Conservation (phyloP, 2,113 vertebrate genomes). For the Anser brachyrhynchus region DNA sequence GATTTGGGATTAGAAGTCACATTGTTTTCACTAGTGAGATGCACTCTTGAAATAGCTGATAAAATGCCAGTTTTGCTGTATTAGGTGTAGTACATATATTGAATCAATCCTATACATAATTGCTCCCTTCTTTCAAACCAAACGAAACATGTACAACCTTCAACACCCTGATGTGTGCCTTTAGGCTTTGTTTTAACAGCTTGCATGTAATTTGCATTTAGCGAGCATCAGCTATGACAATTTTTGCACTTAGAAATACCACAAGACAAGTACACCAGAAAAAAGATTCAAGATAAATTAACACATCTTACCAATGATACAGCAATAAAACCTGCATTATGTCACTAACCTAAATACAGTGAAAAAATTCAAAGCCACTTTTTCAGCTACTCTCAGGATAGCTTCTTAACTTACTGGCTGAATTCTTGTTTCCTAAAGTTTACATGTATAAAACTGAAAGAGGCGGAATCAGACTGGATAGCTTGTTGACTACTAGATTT, state of each 20-base stretch:
- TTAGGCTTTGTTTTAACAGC: constrained; percentile 29
- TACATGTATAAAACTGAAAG: neutral
- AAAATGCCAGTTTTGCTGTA: neutral
- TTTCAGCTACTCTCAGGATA: neutral
- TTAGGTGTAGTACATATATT: neutral
- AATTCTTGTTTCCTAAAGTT: neutral
- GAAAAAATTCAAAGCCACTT: neutral
- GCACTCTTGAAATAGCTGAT: neutral
- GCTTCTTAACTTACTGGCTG: neutral
- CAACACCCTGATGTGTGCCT: constrained; percentile 30
- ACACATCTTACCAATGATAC: neutral
- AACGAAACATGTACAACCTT: neutral
- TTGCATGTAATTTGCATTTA: constrained; percentile 3
- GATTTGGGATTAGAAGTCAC: neutral
- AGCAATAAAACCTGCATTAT: neutral
- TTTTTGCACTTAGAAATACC: neutral
- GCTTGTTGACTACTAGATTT: neutral
- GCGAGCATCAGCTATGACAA: neutral
- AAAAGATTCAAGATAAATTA: neutral
- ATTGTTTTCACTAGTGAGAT: neutral
- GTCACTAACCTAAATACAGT: neutral
- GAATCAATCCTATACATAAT: constrained; percentile 41
- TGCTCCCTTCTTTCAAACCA: constrained; percentile 51
- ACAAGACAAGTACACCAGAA: neutral
- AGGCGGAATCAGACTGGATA: neutral